Evolutionary conservation across 2,113 vertebrate genomes (phyloP).

Genomic region (Cygnus buccinator): DNA sequence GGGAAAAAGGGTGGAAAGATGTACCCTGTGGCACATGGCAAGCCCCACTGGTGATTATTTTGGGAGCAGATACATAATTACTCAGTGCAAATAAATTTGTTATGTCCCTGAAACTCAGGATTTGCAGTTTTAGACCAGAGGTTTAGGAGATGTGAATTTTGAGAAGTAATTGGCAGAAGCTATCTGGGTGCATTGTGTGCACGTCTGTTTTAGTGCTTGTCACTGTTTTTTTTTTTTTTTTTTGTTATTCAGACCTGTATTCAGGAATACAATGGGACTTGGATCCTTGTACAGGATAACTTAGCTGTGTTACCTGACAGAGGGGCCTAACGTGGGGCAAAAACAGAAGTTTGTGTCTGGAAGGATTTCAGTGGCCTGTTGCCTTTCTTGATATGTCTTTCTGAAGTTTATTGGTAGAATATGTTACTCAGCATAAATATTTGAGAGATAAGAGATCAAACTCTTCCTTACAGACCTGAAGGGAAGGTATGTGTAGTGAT

Average conservation of each 20-base stretch:
- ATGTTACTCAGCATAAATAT: neutral
- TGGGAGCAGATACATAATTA: neutral
- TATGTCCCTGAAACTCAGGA: neutral
- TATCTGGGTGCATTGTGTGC: neutral
- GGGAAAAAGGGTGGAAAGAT: neutral
- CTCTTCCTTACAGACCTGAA: neutral
- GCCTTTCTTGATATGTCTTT: neutral
- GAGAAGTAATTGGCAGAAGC: neutral
- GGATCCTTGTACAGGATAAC: neutral
- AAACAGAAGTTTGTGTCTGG: neutral
- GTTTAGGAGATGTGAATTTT: neutral
- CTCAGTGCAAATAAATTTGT: neutral
- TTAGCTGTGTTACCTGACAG: neutral
- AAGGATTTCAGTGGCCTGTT: neutral
- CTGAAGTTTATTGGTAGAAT: neutral
- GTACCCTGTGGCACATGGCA: too few species aligned
- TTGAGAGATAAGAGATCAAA: neutral
- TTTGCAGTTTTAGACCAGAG: neutral
- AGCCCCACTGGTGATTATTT: neutral
- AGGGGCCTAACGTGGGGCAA: neutral
- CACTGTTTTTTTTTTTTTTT: neutral
- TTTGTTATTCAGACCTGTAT: neutral
- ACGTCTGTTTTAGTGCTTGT: too few species aligned
- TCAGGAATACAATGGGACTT: neutral
- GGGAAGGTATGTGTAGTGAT: neutral